Evolutionary conservation across 2,888 invertebrate species (phyloP).

Genomic region (Plagodis dolabraria): DNA sequence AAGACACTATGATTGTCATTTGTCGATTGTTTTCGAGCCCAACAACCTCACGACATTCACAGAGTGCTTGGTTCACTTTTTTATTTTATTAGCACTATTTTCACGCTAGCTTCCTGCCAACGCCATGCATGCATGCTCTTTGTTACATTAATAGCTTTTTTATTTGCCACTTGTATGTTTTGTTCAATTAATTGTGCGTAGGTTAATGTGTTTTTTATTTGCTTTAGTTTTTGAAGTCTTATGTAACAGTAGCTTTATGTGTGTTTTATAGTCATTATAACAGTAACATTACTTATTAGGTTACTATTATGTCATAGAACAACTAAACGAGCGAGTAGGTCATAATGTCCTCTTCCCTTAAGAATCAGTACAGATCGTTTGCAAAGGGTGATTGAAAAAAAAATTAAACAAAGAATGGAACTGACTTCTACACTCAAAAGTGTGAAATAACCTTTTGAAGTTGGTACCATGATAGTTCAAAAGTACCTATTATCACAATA

Average conservation of each 20-base stretch:
- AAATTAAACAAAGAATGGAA: too few species aligned
- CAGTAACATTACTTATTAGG: not conserved
- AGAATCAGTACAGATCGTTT: too few species aligned
- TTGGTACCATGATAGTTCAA: too few species aligned
- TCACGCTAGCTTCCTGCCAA: conserved; percentile 31
- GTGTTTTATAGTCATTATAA: not conserved
- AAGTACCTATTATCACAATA: too few species aligned
- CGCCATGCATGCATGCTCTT: conserved; percentile 21
- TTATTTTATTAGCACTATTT: conserved; percentile 29
- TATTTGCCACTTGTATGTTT: conserved; percentile 28
- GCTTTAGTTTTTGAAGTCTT: conserved; percentile 2
- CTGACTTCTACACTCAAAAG: too few species aligned
- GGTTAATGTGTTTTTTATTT: conserved; percentile 10
- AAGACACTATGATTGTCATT: too few species aligned
- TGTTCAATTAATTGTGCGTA: conserved; percentile 31
- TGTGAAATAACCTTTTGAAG: too few species aligned
- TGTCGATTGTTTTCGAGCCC: conserved; percentile 9
- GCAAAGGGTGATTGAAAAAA: too few species aligned
- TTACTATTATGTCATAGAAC: too few species aligned
- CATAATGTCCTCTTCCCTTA: too few species aligned
- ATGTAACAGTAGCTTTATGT: not conserved
- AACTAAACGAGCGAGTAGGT: too few species aligned
- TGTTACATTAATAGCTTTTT: conserved; percentile 34
- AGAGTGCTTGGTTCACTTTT: conserved; percentile 15
- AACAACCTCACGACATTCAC: conserved; percentile 22